Evolutionary conservation across 2,888 invertebrate genomes (phyloP).

Genomic region (Cosmopolites sordidus): DNA sequence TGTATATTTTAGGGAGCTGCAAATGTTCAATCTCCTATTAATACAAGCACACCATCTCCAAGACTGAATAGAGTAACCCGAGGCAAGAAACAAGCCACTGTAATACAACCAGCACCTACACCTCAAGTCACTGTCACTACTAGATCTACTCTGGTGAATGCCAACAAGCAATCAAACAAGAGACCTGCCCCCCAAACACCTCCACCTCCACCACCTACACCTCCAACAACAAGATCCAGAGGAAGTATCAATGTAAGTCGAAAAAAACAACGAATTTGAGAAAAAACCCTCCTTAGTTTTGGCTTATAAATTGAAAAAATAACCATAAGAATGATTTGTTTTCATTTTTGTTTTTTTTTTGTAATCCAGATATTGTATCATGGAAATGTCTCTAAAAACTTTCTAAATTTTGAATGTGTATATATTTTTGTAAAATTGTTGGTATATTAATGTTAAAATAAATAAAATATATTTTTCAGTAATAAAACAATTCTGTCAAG

Average conservation of each 20-base stretch:
- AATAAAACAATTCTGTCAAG: no score
- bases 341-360: no score
- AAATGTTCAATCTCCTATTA: slow-evolving; percentile 14
- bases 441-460: no score
- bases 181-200: slow-evolving; percentile 4
- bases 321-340: no score
- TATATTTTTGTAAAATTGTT: no score
- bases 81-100: slow-evolving; percentile 11
- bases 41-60: not conserved
- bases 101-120: slow-evolving; percentile 16
- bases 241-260: slow-evolving; percentile 14
- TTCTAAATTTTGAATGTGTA: no score
- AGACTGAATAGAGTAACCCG: slow-evolving; percentile 15
- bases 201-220: slow-evolving; percentile 1
- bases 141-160: slow-evolving; percentile 8
- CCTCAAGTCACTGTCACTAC: slow-evolving; percentile 11
- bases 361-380: no score
- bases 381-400: no score
- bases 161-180: slow-evolving; percentile 7
- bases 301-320: no score
- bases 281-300: no score
- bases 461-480: no score
- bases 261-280: no score
- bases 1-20: slow-evolving; percentile 10
- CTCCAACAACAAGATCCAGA: slow-evolving; percentile 24